Evolutionary conservation across 2,113 vertebrate species (phyloP).

Genomic region (Aramus guarauna): DNA sequence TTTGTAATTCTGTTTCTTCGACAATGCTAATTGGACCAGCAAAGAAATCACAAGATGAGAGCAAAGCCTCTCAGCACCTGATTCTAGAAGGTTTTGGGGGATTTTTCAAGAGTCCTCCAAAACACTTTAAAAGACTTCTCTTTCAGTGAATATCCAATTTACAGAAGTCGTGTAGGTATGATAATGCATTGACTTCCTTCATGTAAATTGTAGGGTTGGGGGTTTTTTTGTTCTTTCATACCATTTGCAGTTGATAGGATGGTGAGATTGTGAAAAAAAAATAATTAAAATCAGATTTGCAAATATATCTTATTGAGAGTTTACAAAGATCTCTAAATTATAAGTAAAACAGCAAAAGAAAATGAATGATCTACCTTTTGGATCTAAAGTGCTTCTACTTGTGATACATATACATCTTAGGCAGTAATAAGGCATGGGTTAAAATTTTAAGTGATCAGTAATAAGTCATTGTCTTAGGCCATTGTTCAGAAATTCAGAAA

Average conservation of each 20-base stretch:
- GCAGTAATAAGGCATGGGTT: not conserved
- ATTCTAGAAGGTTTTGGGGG: not conserved
- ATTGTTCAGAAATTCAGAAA: not conserved
- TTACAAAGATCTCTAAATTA: not conserved
- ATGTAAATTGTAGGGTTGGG: fast-evolving
- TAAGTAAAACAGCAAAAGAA: not conserved
- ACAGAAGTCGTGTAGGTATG: not conserved
- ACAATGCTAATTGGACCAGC: not conserved
- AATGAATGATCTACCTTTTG: not conserved
- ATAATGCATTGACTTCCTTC: not conserved
- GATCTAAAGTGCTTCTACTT: not conserved
- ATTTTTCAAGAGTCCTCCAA: not conserved
- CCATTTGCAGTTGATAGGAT: not conserved
- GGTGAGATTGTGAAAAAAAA: not conserved
- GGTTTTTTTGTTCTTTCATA: not conserved
- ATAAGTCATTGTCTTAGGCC: not conserved
- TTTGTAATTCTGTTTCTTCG: not conserved
- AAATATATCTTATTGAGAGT: not conserved
- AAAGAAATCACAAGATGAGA: not conserved
- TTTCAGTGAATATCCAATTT: not conserved
- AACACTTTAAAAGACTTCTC: not conserved
- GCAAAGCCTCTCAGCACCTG: not conserved
- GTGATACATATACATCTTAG: not conserved
- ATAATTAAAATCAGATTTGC: no score
- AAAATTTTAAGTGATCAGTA: not conserved